Evolutionary conservation across 30 jellyfish, hydroid and myxozoan species (phyloP), one percentile per base, ranked within the genome.

Genomic region (Hydractinia echinata): DNA sequence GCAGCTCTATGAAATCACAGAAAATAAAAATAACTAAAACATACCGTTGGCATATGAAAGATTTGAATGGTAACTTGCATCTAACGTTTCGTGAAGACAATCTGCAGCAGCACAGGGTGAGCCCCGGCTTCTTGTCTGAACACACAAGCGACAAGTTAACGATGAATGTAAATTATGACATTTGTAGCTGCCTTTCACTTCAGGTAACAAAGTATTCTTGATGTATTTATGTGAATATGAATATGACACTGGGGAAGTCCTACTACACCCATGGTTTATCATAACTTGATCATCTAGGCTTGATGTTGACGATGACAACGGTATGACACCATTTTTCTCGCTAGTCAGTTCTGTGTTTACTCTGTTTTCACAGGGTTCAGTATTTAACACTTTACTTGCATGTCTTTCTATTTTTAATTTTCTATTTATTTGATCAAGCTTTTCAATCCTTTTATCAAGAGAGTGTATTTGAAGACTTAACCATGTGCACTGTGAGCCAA

Each of bases 401-500:
- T 51, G 19, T 51, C 74, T 64, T 13, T 64, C 74, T 64, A 64
- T 6, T 51, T 64, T 64, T 13, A 64, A 51, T 64, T 64, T 64
- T 7, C 39, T 51, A 64, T 64, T 44, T n/a, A 64, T 13, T 64
- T 64, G 74, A 7, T 64, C 51, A 7, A 64, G 74, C 19, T 13
- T 64, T 4, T 64, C 74, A 64, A 64, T 64, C 39, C 4, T 64
- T 51, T 64, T 64, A 51, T 64, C 74, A 64, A 64, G 74, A 64
- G 74, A 64, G 74, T 64, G 74, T 13, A 64, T 64, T 64, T 64
- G 74, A 64, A 64, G 74, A 7, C 51, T n/a, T 64, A 64, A 64
- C 74, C 74, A 64, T 44, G 74, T n/a, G 39, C 74, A 64, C 74
- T 64, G 74, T n/a, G 39, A 64, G 39, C 74, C 74, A 64, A 64